Evolutionary conservation across 2,888 invertebrate genomes (phyloP).

Genomic region (Drosophila longiperda): DNA sequence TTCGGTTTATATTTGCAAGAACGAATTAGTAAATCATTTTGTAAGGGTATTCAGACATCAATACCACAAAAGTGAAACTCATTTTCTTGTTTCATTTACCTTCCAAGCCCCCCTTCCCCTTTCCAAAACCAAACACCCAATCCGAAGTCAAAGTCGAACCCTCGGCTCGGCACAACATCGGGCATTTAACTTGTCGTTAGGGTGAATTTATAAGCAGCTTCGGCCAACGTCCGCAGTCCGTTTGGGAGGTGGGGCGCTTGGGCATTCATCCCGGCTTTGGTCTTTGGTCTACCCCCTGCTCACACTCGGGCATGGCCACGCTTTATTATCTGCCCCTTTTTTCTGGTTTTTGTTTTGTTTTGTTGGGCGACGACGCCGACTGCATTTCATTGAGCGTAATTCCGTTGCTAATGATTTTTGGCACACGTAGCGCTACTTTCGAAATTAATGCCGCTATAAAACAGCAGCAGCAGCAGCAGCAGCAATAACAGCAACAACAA

Average conservation of each 20-base stretch:
- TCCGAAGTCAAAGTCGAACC: conserved; percentile 49
- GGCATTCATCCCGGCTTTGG: conserved; percentile 44
- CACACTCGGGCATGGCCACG: conserved; percentile 56
- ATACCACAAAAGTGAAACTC: neutral
- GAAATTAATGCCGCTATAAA: conserved; percentile 80
- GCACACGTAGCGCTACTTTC: conserved; percentile 82
- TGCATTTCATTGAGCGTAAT: conserved; percentile 83
- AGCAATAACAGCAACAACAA: conserved; percentile 14
- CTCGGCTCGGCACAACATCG: conserved; percentile 28
- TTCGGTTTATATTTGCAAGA: neutral
- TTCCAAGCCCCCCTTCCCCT: neutral
- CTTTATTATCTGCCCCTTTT: conserved; percentile 75
- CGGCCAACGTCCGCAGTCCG: conserved; percentile 35
- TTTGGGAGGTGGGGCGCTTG: conserved; percentile 33
- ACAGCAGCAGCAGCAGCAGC: conserved; percentile 45
- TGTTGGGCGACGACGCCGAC: conserved; percentile 54
- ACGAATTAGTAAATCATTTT: neutral
- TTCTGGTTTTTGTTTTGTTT: conserved; percentile 28
- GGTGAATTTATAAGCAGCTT: conserved; percentile 74
- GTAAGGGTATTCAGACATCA: conserved; percentile 21
- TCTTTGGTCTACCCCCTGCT: neutral
- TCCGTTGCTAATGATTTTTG: conserved; percentile 84
- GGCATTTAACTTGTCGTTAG: conserved; percentile 79
- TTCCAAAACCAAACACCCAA: no score
- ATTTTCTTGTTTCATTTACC: conserved; percentile 13